These are phyloP conservation scores for Sorex maritimensis DNA, from an alignment of 2,797 vertebrate genomes.

Conservation along the genomic window DNA sequence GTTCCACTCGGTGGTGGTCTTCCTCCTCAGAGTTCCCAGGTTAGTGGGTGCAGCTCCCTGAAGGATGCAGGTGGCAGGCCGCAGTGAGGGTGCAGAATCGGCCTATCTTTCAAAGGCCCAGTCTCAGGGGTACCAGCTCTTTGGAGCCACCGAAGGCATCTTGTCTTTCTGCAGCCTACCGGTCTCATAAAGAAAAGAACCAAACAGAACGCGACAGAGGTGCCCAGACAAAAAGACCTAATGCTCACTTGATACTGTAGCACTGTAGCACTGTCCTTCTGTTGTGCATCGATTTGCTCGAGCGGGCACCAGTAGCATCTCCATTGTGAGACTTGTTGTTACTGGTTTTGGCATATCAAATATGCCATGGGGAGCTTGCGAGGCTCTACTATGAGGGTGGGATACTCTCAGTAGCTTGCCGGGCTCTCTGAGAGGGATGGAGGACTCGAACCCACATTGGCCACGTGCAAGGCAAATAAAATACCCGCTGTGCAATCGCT, in stretches of 20 bases:
- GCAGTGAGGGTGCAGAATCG: neutral
- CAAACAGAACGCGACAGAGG: neutral
- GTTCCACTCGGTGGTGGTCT: neutral
- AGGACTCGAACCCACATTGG: no score
- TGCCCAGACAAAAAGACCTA: neutral
- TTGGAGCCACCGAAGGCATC: neutral
- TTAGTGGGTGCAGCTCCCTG: neutral
- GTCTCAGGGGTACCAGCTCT: neutral
- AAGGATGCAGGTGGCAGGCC: neutral
- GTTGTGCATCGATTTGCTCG: no score
- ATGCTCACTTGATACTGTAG: neutral
- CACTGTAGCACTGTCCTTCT: neutral
- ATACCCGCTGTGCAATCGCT: no score
- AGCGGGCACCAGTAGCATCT: no score
- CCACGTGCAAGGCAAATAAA: no score
- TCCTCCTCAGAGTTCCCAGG: neutral
- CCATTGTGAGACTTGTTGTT: no score
- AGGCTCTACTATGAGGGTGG: no score
- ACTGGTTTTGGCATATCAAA: no score
- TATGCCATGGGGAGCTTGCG: no score
- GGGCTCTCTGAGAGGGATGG: no score
- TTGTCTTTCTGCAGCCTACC: neutral
- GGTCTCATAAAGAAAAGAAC: neutral
- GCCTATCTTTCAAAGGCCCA: neutral
- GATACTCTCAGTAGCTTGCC: no score